Evolutionary conservation across 2,113 vertebrate genomes (phyloP).

Genomic region (Myiagra hebetior): DNA sequence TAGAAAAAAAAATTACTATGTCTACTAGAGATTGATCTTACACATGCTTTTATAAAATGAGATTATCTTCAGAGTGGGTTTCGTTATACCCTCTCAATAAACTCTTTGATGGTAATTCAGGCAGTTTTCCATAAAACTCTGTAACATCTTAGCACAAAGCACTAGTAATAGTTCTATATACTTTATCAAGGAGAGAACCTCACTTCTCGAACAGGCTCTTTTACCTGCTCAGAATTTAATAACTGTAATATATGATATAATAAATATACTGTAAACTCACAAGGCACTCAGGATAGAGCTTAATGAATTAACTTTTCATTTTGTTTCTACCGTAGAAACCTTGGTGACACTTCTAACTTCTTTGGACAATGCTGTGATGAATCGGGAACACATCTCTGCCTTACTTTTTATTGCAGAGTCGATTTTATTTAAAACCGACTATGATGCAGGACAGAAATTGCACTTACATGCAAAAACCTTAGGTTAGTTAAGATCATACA

Average conservation of each 20-base stretch:
- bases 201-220: not conserved
- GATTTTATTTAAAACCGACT: slow-evolving; percentile 62
- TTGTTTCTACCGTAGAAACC: slow-evolving; percentile 50
- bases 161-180: not conserved
- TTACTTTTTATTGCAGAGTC: slow-evolving; percentile 68
- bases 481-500: slow-evolving; percentile 60
- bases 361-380: slow-evolving; percentile 54
- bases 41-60: not conserved
- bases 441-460: slow-evolving; percentile 19
- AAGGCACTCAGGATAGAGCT: not conserved
- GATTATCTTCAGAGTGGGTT: not conserved
- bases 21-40: not conserved
- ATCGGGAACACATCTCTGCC: slow-evolving; percentile 48
- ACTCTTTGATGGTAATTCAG: not conserved
- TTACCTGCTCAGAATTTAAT: not conserved
- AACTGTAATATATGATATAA: not conserved
- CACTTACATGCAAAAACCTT: slow-evolving; percentile 53
- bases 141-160: not conserved
- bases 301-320: not conserved
- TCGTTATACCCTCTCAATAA: not conserved
- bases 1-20: not conserved
- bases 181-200: not conserved
- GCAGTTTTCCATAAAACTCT: not conserved
- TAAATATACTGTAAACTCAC: not conserved
- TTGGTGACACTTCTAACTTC: slow-evolving; percentile 60